Base-by-base conservation (phyloP, 1,140 invertebrate genomes). In the Carposina sasakii region DNA sequence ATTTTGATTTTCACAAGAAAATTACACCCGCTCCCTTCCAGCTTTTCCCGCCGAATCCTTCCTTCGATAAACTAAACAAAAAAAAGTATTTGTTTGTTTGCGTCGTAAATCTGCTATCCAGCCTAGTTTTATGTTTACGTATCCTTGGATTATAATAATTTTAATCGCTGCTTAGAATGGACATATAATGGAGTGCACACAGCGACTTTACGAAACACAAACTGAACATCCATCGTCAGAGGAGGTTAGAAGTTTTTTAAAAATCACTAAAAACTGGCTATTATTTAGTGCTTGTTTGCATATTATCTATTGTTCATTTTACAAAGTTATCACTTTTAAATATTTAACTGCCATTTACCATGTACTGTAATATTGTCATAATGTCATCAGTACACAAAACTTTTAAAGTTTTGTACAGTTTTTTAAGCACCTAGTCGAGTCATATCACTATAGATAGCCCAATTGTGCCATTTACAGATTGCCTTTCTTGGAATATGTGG, bases 401-500 rank as follows among this genome's bases (percentile, higher is more conserved):
- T 13, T 37, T 23, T 36, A 23, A 34, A 26, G 17, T 37, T 21
- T 40, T 15, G 31, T 24, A 47, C 44, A 16, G 17, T 16, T 49
- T 2, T 33, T 40, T 52, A 54, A 50, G n/a, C 16, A n/a, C n/a
- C n/a, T n/a, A n/a, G n/a, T n/a, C n/a, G n/a, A n/a, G n/a, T n/a
- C n/a, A n/a, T n/a, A n/a, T n/a, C n/a, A n/a, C n/a, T n/a, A n/a
- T n/a, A n/a, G n/a, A n/a, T n/a, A n/a, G n/a, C n/a, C n/a, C n/a
- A n/a, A n/a, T 36, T 22, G 40, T 43, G 36, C 57, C 42, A 20
- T 45, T 64, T 63, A 47, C 52, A 83, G 79, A 67, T 83, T 64
- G 79, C 73, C 5, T 78, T 77, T 46, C 43, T 83, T 48, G 79
- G 76, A 6, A 79, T 83, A 54, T 71, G 67, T 54, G 76, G 79